Percentiles rank a stretch among this genome's conserved stretches.
Conservation (phyloP, 2,888 invertebrate genomes). For the Papilio gigon region DNA sequence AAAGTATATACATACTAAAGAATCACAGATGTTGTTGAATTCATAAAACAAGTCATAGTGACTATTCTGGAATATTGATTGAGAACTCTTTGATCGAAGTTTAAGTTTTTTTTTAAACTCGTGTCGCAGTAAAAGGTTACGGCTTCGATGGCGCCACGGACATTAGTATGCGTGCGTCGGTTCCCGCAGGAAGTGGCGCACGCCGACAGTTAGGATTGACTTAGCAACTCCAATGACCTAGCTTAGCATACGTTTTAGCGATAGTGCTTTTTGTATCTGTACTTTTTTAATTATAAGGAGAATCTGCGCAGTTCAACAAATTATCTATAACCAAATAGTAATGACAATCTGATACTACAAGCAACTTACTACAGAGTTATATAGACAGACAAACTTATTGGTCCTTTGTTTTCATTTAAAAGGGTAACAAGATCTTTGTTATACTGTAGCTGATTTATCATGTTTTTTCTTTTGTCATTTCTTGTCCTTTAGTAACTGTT, state of each 20-base stretch:
- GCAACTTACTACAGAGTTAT: too few relatives aligned
- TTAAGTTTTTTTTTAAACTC: slow-evolving; percentile 25
- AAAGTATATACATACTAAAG: too few relatives aligned
- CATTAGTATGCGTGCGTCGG: slow-evolving; percentile 48
- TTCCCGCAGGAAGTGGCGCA: slow-evolving; percentile 49
- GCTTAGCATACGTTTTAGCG: slow-evolving; percentile 41
- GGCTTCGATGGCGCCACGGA: slow-evolving; percentile 43
- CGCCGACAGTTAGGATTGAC: slow-evolving; percentile 49
- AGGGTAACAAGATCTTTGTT: too few relatives aligned
- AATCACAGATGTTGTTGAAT: neutral
- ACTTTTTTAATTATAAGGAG: slow-evolving; percentile 5
- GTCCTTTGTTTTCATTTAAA: too few relatives aligned
- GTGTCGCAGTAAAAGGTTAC: slow-evolving; percentile 30
- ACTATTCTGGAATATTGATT: slow-evolving; percentile 22
- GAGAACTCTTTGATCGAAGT: slow-evolving; percentile 20
- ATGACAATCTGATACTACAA: neutral
- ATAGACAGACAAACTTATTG: too few relatives aligned
- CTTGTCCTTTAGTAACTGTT: too few relatives aligned
- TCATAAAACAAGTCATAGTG: neutral
- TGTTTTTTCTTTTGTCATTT: too few relatives aligned
- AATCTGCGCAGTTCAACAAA: too few relatives aligned
- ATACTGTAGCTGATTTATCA: too few relatives aligned
- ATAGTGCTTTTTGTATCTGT: neutral
- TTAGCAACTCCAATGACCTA: slow-evolving; percentile 54
- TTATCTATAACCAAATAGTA: neutral